Percentiles rank a stretch among this genome's conserved stretches.
phyloP scores from a whole-genome alignment of 2,113 vertebrate species.

The Glaucidium brasilianum region DNA sequence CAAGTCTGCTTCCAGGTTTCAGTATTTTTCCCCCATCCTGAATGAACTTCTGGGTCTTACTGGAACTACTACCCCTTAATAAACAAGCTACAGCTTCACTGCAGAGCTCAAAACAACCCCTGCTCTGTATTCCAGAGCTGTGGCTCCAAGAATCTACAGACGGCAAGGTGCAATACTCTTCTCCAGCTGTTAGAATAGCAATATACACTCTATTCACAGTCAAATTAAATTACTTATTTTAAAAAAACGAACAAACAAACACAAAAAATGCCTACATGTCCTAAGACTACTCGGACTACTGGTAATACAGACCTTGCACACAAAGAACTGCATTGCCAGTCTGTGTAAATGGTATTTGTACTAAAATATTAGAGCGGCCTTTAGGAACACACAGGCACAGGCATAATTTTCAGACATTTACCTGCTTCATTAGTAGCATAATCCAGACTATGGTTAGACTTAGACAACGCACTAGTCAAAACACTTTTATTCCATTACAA shows the following conservation, averaged over 20 bases:
- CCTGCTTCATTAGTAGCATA: neutral
- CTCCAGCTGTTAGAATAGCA: neutral
- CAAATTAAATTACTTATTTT: neutral
- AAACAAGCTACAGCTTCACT: neutral
- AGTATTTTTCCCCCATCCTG: neutral
- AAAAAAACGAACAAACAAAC: neutral
- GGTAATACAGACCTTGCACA: neutral
- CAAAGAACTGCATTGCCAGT: neutral
- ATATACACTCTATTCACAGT: accelerated
- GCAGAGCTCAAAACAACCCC: neutral
- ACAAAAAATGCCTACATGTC: neutral
- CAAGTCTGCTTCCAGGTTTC: neutral
- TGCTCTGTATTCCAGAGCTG: neutral
- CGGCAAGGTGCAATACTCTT: neutral
- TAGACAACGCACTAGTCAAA: neutral
- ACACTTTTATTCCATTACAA: neutral
- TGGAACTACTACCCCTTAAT: neutral
- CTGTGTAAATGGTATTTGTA: neutral
- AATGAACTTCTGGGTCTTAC: neutral
- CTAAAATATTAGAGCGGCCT: neutral
- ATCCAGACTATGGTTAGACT: neutral
- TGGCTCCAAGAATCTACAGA: neutral
- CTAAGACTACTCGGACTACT: neutral
- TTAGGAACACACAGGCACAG: neutral
- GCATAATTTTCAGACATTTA: neutral